phyloP scores from a whole-genome alignment of 2,113 vertebrate species.

The Cercopithecus mona region DNA sequence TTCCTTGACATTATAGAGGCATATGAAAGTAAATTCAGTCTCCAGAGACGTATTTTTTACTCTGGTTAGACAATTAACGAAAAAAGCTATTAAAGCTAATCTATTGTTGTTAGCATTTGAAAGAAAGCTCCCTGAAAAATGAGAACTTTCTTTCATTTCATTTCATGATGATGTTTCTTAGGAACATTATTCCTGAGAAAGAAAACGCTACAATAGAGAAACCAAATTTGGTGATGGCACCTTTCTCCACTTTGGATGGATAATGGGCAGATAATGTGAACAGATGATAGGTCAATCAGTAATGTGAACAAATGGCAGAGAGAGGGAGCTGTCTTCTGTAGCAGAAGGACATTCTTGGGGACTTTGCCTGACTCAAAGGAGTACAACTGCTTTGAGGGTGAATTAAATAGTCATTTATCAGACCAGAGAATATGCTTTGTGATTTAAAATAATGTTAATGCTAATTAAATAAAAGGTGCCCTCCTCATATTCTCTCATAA shows the following conservation, averaged over 20 bases:
- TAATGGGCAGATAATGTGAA: conserved; percentile 39
- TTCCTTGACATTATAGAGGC: conserved; percentile 52
- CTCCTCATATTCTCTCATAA: neutral
- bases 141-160: no score
- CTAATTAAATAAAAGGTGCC: conserved; percentile 30
- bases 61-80: conserved; percentile 70
- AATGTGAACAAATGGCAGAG: conserved; percentile 6
- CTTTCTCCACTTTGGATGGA: neutral
- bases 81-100: conserved; percentile 70
- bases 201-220: conserved; percentile 49
- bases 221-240: neutral
- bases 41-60: conserved; percentile 64
- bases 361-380: neutral
- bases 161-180: no score
- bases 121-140: conserved; percentile 56
- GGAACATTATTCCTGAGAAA: neutral
- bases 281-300: conserved; percentile 56
- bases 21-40: conserved; percentile 60
- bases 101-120: conserved; percentile 68
- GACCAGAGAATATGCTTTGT: neutral
- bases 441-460: conserved; percentile 28
- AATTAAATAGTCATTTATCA: conserved; percentile 27
- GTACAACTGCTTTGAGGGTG: neutral
- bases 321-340: neutral
- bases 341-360: neutral